phyloP scores from a whole-genome alignment of 2,888 invertebrate species.

The Lottia scabra region DNA sequence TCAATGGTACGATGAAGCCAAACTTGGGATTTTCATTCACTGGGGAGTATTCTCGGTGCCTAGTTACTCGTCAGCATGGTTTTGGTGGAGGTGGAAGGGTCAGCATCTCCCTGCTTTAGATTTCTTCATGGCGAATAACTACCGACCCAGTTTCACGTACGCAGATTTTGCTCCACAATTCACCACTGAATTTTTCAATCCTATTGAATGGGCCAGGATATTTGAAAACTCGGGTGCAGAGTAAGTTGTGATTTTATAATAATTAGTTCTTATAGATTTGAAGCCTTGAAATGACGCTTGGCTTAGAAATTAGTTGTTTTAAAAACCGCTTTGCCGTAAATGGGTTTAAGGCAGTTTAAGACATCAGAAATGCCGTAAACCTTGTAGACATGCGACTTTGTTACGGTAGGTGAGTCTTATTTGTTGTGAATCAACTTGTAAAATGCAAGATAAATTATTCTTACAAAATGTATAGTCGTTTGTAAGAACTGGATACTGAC shows the following conservation, averaged over 20 bases:
- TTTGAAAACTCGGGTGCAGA: conserved; percentile 88
- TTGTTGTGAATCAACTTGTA: too few species aligned
- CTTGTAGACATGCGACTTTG: too few species aligned
- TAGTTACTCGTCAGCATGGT: conserved; percentile 80
- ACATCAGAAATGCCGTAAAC: too few species aligned
- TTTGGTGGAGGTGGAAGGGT: conserved; percentile 84
- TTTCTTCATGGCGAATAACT: conserved; percentile 84
- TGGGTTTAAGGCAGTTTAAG: too few species aligned
- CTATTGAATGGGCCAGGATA: conserved; percentile 85
- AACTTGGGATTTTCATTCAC: conserved; percentile 71
- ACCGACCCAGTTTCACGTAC: conserved; percentile 87
- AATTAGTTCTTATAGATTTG: too few species aligned
- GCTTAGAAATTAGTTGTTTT: too few species aligned
- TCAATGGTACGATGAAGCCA: conserved; percentile 70
- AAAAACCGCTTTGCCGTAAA: too few species aligned
- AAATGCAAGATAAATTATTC: too few species aligned
- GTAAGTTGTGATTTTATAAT: conserved; percentile 46
- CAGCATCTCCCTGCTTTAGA: conserved; percentile 67
- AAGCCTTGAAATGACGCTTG: neutral
- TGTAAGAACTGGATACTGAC: too few species aligned
- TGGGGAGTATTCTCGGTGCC: conserved; percentile 71
- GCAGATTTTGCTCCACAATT: conserved; percentile 91
- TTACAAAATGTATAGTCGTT: too few species aligned
- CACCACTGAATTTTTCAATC: conserved; percentile 87
- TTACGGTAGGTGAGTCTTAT: too few species aligned